Evolutionary conservation across 2,113 vertebrate species (phyloP), one percentile per base, ranked within the genome.

Genomic region (Dissostichus mawsoni): DNA sequence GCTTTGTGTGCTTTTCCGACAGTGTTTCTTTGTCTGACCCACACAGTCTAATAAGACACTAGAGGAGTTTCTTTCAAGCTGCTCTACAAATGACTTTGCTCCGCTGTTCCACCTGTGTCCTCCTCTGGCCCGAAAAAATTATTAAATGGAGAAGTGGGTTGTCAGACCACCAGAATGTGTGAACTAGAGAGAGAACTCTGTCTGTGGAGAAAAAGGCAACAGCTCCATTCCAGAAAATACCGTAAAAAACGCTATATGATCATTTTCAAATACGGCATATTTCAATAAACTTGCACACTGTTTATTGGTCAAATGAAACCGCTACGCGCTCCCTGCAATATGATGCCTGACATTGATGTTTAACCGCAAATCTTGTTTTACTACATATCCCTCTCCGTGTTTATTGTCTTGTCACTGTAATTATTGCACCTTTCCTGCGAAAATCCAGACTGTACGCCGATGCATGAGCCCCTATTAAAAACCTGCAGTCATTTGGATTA

Each of bases 21-120:
- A 77, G 84, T 81, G 76, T 82, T 85, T 86, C 81, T 86, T 83
- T 79, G 85, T 85, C 69, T 87, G 90, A 89, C 87, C 84, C 88
- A 77, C 82, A 25, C 76, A 70, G 76, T 84, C 87, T 90, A 88
- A 92, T 92, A 87, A 90, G 84, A 88, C 83, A 67, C 73, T 18
- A 25, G 79, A 91, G 84, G 86, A 89, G 83, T 71, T 73, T 86
- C 87, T 81, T 87, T 90, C 86, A 87, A 89, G 86, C 80, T 81
- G 76, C 85, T 89, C 88, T 82, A 84, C 80, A 89, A 92, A 94
- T 82, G 83, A 89, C 92, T 90, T 90, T 87, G 82, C 81, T 87
- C 73, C 62, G 59, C 81, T 72, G 74, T 78, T 85, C 81, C 77
- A 81, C 79, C 87, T 91, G 88, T 90, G 78, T 87, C 84, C 73